Percentiles rank a stretch among this genome's conserved stretches.
Evolutionary conservation across 2,113 vertebrate genomes (phyloP).

Genomic region (Dromiciops gliroides): DNA sequence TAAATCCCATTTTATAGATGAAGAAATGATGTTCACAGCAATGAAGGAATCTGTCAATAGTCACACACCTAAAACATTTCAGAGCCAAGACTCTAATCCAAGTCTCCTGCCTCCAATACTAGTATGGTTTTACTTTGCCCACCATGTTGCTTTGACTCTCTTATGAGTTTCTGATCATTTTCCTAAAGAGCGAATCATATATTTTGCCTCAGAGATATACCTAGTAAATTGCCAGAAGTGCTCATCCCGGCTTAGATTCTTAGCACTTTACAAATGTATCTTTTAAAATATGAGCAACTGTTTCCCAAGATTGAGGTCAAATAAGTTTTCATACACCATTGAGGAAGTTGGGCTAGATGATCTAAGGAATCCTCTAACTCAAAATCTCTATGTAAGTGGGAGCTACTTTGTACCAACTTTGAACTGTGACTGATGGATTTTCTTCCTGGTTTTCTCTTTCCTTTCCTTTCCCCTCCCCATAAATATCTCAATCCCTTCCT

Average conservation of each 20-base stretch:
- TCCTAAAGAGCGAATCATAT: slow-evolving; percentile 8
- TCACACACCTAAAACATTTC: background rate
- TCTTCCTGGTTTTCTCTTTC: background rate
- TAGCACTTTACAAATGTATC: background rate
- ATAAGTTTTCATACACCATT: background rate
- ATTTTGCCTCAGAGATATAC: slow-evolving; percentile 1
- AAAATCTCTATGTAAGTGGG: background rate
- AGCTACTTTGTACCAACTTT: background rate
- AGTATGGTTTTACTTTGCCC: background rate
- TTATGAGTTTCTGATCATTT: slow-evolving; percentile 18
- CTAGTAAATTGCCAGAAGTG: background rate
- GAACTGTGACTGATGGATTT: background rate
- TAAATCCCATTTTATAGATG: background rate
- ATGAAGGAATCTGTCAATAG: background rate
- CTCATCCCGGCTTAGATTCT: slow-evolving; percentile 21
- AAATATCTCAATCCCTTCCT: slow-evolving; percentile 38
- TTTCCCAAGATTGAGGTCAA: slow-evolving; percentile 1
- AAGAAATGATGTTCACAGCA: background rate
- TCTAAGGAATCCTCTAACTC: background rate
- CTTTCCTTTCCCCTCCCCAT: background rate
- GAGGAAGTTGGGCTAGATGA: background rate
- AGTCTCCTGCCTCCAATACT: background rate
- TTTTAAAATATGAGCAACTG: slow-evolving; percentile 12
- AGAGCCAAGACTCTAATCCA: background rate
- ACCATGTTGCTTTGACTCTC: background rate